phyloP scores from a whole-genome alignment of 2,888 invertebrate genomes.

The Drosophila mercatorum region DNA sequence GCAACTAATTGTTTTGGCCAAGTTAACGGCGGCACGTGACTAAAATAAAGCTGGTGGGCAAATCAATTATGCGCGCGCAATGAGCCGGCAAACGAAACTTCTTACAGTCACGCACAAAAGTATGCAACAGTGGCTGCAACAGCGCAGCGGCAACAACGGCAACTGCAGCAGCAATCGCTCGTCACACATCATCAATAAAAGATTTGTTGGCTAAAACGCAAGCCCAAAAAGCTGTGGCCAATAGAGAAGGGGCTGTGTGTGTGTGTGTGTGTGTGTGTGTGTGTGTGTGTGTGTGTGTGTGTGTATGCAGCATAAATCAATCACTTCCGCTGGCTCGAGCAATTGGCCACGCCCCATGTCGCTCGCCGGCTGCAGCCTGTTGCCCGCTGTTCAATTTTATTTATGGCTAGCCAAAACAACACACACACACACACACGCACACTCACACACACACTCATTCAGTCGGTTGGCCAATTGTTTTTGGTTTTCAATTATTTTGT shows the following conservation, averaged over 20 bases:
- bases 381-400: slow-evolving; percentile 55
- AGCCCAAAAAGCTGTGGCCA: slow-evolving; percentile 65
- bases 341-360: slow-evolving; percentile 27
- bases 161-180: slow-evolving; percentile 31
- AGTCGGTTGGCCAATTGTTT: slow-evolving; percentile 42
- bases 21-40: slow-evolving; percentile 72
- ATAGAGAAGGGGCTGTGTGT: no score
- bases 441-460: slow-evolving; percentile 14
- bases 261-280: no score
- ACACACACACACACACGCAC: slow-evolving; percentile 1
- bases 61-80: slow-evolving; percentile 69
- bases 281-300: no score
- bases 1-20: slow-evolving; percentile 75
- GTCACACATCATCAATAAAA: slow-evolving; percentile 77
- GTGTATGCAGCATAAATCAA: slow-evolving; percentile 65
- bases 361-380: slow-evolving; percentile 21
- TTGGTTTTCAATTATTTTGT: slow-evolving; percentile 59
- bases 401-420: slow-evolving; percentile 54
- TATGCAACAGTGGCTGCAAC: slow-evolving; percentile 37
- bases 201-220: slow-evolving; percentile 58
- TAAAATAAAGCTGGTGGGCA: slow-evolving; percentile 55
- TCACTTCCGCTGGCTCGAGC: slow-evolving; percentile 71
- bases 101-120: slow-evolving; percentile 26
- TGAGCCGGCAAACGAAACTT: slow-evolving; percentile 50
- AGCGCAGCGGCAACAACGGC: slow-evolving; percentile 25